Base-by-base conservation (phyloP, 2,888 invertebrate species). In the Agriopis marginaria region DNA sequence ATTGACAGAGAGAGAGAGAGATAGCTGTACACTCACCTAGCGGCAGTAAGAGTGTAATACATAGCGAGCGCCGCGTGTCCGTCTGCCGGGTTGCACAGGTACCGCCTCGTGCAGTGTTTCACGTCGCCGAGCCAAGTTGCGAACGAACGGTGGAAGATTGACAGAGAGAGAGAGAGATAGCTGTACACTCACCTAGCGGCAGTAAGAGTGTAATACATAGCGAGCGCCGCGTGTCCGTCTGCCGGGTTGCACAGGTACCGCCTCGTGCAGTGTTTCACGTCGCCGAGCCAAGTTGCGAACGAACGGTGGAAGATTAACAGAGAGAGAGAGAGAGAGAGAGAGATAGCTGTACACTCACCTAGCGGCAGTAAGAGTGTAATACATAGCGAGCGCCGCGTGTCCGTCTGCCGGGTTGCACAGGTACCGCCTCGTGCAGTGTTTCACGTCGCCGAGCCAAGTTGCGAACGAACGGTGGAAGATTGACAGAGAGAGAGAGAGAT, bases 251-350 rank as follows among this genome's bases (percentile, higher is more conserved):
- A 99, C 75, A 99, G 95, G 89, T 98, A 99, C 79, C 98, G 97
- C 78, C 98, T 97, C 2, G 99, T 99, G 88, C 99, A 99, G 85
- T 99, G 99, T 89, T 99, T 99, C n/a, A 99, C 99, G 88, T 99
- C 99, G 64, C 98, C 93, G 77, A 99, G 92, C 99, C 99, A 99
- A 85, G 97, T 97, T 39, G 98, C 97, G 89, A 99, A 99, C 71
- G 98, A 98, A 86, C 98, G 98, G 89, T 99, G 99, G 92, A 99
- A 99, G 56, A 99, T 95, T 62, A n/a, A n/a, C n/a, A n/a, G n/a
- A n/a, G n/a, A n/a, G n/a, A n/a, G n/a, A n/a, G n/a, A n/a, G n/a
- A n/a, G n/a, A n/a, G n/a, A n/a, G n/a, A n/a, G 96, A 95, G 70
- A 97, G 92, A 68, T 95, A 95, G 1, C 96, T n/a, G 55, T 12